phyloP scores from a whole-genome alignment of 2,888 invertebrate species.

The Crepidodera aurea region DNA sequence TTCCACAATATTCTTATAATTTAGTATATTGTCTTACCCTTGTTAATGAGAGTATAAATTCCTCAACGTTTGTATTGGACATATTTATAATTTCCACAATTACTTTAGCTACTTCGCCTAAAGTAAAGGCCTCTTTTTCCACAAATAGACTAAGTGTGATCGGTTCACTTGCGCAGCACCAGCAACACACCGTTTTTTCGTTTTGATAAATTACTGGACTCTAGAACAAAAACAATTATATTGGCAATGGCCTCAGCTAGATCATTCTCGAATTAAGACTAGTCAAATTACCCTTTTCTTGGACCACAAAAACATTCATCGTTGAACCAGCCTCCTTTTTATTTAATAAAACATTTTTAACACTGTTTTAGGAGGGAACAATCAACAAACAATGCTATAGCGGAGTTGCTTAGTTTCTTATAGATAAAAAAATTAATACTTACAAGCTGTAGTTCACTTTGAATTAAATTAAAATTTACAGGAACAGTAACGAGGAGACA shows the following conservation, averaged over 20 bases:
- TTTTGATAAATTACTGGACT: constrained; percentile 73
- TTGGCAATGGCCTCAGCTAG: no score
- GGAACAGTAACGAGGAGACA: constrained; percentile 84
- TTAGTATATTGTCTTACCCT: constrained; percentile 67
- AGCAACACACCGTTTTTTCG: constrained; percentile 80
- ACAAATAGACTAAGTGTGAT: constrained; percentile 65
- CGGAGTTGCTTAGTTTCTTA: no score
- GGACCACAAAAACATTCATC: no score
- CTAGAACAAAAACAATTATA: constrained; percentile 55
- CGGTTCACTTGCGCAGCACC: constrained; percentile 79
- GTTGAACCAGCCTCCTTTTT: no score
- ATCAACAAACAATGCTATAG: no score
- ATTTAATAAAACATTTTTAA: no score
- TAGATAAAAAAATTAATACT: no score
- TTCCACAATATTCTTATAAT: no score
- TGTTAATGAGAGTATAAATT: constrained; percentile 70
- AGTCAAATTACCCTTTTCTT: no score
- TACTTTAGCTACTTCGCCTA: constrained; percentile 78
- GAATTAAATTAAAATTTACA: constrained; percentile 69
- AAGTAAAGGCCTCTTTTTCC: constrained; percentile 79
- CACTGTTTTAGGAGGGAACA: no score
- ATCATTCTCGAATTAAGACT: no score
- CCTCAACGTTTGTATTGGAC: constrained; percentile 72
- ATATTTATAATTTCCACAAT: constrained; percentile 77
- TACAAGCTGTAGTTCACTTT: constrained; percentile 10